phyloP scores from a whole-genome alignment of 1,140 invertebrate genomes.

The Zelostemma sp. region DNA sequence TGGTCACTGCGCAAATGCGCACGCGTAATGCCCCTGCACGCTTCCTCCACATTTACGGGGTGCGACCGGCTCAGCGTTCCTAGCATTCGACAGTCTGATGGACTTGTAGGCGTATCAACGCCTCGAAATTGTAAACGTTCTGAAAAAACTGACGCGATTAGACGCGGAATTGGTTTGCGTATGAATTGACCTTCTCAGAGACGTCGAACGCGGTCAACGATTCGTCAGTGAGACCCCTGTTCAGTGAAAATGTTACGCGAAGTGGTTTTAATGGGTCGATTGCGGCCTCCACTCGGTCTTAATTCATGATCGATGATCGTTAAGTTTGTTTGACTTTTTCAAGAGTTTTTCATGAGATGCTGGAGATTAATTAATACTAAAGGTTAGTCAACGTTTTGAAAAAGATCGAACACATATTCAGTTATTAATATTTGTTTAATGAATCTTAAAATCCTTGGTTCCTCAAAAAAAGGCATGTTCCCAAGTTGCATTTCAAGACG shows the following conservation, averaged over 20 bases:
- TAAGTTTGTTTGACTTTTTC: neutral
- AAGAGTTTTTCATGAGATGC: neutral
- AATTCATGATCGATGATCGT: neutral
- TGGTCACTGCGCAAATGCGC: conserved; percentile 19
- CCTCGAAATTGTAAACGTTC: conserved; percentile 2
- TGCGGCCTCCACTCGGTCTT: neutral
- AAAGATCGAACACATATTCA: too few species aligned
- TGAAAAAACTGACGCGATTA: neutral
- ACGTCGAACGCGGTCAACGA: neutral
- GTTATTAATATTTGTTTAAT: too few species aligned
- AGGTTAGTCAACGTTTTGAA: neutral
- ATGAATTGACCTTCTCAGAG: neutral
- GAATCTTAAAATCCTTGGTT: too few species aligned
- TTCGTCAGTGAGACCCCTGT: neutral
- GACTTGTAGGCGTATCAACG: conserved; percentile 6
- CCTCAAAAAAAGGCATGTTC: too few species aligned
- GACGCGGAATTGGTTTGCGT: too few species aligned
- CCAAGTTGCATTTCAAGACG: too few species aligned
- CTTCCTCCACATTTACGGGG: conserved; percentile 34
- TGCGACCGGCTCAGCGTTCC: conserved; percentile 36
- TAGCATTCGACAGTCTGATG: conserved; percentile 33
- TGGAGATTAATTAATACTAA: neutral
- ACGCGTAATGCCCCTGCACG: conserved; percentile 23
- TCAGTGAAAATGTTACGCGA: neutral
- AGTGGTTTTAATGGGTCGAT: neutral